A percentile compares a stretch with the other conserved stretches of the same genome.
Evolutionary conservation across 1,140 invertebrate genomes (phyloP).

Genomic region (Hirudo medicinalis): DNA sequence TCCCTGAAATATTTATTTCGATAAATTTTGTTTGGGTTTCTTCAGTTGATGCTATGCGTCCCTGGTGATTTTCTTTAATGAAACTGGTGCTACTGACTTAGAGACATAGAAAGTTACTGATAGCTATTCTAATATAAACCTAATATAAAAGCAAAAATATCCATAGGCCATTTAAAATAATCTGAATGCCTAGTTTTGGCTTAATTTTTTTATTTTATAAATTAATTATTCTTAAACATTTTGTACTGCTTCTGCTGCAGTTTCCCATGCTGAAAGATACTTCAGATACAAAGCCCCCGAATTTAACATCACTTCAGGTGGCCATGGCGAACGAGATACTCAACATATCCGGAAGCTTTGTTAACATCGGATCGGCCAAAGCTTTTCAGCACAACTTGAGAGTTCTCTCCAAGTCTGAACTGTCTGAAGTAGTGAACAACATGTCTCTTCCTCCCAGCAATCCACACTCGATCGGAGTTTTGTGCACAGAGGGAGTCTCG

Average conservation of each 20-base stretch:
- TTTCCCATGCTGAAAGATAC: neutral
- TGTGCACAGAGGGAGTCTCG: conserved; percentile 15
- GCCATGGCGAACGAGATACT: conserved; percentile 14
- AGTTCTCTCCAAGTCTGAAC: conserved; percentile 7
- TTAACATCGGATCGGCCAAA: conserved; percentile 18
- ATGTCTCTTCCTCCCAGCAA: conserved; percentile 12
- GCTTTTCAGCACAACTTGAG: conserved; percentile 18
- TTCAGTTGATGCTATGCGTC: too few species aligned
- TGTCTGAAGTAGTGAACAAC: conserved; percentile 14
- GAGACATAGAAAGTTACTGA: too few species aligned
- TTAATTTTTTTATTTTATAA: too few species aligned
- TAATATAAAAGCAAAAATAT: too few species aligned
- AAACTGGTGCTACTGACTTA: too few species aligned
- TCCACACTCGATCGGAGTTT: conserved; percentile 6
- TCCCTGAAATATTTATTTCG: too few species aligned
- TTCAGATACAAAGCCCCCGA: conserved; percentile 1
- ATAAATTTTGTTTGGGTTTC: too few species aligned
- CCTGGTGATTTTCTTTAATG: too few species aligned
- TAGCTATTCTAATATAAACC: too few species aligned
- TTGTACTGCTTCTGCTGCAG: neutral
- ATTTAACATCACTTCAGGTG: neutral
- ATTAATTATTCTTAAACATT: neutral
- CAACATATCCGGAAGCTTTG: conserved; percentile 15
- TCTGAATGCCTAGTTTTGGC: neutral
- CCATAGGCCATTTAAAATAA: too few species aligned